Conservation (phyloP, 1,140 invertebrate genomes). For the Macrobrachium nipponense region DNA sequence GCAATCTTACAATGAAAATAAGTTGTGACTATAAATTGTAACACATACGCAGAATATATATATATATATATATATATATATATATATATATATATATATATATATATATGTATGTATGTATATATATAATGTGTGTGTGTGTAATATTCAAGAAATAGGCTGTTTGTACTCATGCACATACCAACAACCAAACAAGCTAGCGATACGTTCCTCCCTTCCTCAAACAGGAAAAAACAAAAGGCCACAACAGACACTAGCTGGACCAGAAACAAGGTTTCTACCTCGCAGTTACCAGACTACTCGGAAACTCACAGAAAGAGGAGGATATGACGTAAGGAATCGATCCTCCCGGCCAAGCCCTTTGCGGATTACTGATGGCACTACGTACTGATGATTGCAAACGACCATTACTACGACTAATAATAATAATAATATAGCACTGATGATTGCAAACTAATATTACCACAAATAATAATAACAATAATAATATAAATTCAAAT, state of each 20-base stretch:
- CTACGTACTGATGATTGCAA: too few relatives aligned
- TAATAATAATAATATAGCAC: too few relatives aligned
- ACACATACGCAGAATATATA: neutral
- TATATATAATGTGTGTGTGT: too few relatives aligned
- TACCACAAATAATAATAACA: too few relatives aligned
- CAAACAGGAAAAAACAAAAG: neutral
- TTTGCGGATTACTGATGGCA: conserved; percentile 60
- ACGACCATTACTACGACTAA: too few relatives aligned
- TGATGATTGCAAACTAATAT: neutral
- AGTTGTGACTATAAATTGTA: too few relatives aligned
- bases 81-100: neutral
- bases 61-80: conserved; percentile 4
- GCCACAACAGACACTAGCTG: neutral
- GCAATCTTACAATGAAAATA: too few relatives aligned
- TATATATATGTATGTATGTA: neutral
- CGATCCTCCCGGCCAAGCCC: conserved; percentile 66
- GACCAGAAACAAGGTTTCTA: neutral
- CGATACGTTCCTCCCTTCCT: neutral
- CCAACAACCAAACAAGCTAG: too few relatives aligned
- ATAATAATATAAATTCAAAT: too few relatives aligned
- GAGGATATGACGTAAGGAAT: conserved; percentile 69
- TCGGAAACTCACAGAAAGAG: conserved; percentile 66
- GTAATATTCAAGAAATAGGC: too few relatives aligned
- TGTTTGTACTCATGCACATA: too few relatives aligned
- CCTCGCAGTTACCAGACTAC: neutral